Base-by-base conservation (phyloP, 1,140 invertebrate genomes). In the Pseudomyrmex sp. region DNA sequence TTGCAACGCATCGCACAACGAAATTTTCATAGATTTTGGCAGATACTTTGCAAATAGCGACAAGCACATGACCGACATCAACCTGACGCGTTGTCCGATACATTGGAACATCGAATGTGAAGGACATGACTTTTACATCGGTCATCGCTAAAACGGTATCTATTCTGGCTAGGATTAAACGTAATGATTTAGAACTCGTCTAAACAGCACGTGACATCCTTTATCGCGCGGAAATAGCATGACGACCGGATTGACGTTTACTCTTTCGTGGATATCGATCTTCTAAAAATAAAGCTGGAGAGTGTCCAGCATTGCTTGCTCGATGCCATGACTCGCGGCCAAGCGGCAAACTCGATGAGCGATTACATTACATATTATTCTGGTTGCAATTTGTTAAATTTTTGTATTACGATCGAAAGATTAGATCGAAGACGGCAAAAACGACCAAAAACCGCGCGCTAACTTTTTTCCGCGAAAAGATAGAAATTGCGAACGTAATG, bases 231-330 rank as follows among this genome's bases (percentile, higher is more conserved):
- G 61, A 82, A 75, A 52, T 82, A 62, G 69, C 23, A 56, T 44
- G 48, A 35, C 70, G 59, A 44, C 48, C 7, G 23, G 68, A 74
- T 82, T 77, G 82, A 76, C 73, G 52, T 76, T 83, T 82, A 10
- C 59, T 65, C 50, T 44, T 15, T 62, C 13, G 59, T 15, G 62
- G 20, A 59, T 83, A 83, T 83, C 73, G 82, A 83, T 77, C 73
- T 66, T 83, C 82, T 75, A 76, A 83, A 83, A 83, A 83, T 83
- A 83, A 82, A 26, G 20, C 44, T 26, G 15, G 61, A 13, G 52
- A 44, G 13, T 59, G 50, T 13, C 20, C 20, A 20, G 50, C 35
- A 72, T 82, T 54, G 54, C 13, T 73, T 12, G 58, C 13, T 20
- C 18, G 46, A 8, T 44, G 54, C 65, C 23, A 54, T 62, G 48